These are phyloP conservation scores for Canis aureus DNA, from an alignment of 2,113 vertebrate species.

Conservation along the genomic window DNA sequence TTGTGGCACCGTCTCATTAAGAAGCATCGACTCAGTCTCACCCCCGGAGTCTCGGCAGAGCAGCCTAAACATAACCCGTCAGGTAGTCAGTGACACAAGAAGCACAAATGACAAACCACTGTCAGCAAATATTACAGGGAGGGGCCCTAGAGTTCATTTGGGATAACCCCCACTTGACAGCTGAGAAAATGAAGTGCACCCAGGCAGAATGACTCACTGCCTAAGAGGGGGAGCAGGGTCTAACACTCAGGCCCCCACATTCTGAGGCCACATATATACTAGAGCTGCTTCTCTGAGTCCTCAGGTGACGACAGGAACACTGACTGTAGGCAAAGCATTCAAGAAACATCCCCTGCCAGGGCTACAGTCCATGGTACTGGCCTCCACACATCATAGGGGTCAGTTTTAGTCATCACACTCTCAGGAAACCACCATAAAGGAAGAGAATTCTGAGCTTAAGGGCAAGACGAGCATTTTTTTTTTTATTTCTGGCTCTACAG, in stretches of 20 bases:
- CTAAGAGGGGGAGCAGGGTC: not conserved
- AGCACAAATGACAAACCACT: not conserved
- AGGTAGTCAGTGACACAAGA: conserved; percentile 14
- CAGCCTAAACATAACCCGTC: conserved; percentile 88
- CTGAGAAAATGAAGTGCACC: not conserved
- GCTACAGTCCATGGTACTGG: not conserved
- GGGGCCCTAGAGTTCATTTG: not conserved
- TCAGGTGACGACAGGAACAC: not conserved
- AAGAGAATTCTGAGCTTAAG: not conserved
- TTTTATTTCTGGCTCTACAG: too few species aligned
- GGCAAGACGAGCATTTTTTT: not conserved
- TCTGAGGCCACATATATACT: not conserved
- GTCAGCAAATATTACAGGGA: not conserved
- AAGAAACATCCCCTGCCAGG: not conserved
- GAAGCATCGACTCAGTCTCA: conserved; percentile 98
- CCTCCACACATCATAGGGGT: fast-evolving
- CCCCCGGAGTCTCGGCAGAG: conserved; percentile 98
- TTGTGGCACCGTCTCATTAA: conserved; percentile 98
- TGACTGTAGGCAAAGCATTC: not conserved
- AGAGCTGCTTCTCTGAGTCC: not conserved
- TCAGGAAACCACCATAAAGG: not conserved
- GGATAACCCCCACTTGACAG: not conserved
- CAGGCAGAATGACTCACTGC: not conserved
- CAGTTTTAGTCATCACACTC: not conserved
- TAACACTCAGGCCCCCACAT: not conserved